Conservation (phyloP, 2,113 vertebrate species). For the Pycnonotus jocosus region DNA sequence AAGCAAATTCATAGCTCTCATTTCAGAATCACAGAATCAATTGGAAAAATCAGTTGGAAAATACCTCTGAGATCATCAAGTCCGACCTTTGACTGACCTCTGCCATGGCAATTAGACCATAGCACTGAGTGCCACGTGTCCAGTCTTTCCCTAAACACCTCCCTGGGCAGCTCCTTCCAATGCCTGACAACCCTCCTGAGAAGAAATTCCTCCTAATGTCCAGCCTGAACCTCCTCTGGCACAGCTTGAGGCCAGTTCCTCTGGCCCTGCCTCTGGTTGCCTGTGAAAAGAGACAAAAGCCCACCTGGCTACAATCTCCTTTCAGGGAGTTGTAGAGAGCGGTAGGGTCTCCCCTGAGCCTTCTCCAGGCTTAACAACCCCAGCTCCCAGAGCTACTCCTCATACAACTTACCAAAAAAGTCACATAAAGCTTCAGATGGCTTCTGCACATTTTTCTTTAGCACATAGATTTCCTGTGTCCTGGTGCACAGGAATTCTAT, state of each 20-base stretch:
- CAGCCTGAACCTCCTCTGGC: background rate
- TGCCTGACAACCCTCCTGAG: too few relatives aligned
- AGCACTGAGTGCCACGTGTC: background rate
- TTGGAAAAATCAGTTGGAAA: background rate
- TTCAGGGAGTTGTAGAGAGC: background rate
- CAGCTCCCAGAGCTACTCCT: background rate
- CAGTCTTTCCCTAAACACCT: background rate
- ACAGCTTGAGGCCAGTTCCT: background rate
- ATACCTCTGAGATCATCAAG: background rate
- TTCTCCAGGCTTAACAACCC: background rate
- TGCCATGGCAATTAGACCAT: background rate
- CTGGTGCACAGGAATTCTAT: background rate
- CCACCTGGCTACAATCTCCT: background rate
- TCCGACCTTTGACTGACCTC: background rate
- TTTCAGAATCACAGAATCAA: background rate
- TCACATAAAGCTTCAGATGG: background rate
- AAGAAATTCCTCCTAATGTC: background rate
- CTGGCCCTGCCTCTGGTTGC: background rate
- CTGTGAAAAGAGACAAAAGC: background rate
- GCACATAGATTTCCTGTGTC: background rate
- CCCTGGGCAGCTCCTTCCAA: background rate
- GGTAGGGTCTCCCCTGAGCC: accelerated
- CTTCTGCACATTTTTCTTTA: background rate
- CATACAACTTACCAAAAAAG: background rate
- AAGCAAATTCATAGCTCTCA: too few relatives aligned